These are phyloP conservation scores for Dromaius novaehollandiae DNA, from an alignment of 2,113 vertebrate species.

Conservation along the genomic window DNA sequence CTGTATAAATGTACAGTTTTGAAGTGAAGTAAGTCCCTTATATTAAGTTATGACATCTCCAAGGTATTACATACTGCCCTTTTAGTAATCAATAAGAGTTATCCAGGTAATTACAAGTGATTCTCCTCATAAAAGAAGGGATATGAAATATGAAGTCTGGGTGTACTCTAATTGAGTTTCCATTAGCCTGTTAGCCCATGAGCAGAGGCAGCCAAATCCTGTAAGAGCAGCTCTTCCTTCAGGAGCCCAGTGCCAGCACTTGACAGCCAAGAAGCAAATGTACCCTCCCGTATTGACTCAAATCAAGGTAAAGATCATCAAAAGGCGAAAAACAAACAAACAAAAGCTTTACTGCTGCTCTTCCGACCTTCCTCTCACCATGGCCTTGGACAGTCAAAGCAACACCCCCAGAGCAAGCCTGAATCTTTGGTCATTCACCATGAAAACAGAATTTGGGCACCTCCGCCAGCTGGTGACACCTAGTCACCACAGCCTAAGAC, in stretches of 20 bases:
- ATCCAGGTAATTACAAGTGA: neutral
- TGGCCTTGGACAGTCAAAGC: neutral
- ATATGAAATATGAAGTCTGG: neutral
- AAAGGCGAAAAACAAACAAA: neutral
- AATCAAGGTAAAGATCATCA: neutral
- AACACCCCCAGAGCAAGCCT: neutral
- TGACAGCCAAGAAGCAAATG: neutral
- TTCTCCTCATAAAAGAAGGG: neutral
- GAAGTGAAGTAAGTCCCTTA: neutral
- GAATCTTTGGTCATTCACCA: rapidly evolving
- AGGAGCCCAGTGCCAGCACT: neutral
- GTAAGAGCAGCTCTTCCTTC: neutral
- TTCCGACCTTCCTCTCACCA: neutral
- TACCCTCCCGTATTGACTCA: neutral
- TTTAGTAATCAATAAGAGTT: neutral
- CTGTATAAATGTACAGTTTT: neutral
- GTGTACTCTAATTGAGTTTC: neutral
- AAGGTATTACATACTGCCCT: neutral
- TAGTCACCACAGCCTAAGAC: neutral
- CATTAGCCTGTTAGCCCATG: neutral
- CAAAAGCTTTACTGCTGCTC: neutral
- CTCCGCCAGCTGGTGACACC: neutral
- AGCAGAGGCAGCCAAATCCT: neutral
- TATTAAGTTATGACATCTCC: neutral
- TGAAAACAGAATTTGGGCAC: neutral